A percentile compares a stretch with the other conserved stretches of the same genome.
Evolutionary conservation across 2,113 vertebrate species (phyloP).

Genomic region (Pluvialis apricaria): DNA sequence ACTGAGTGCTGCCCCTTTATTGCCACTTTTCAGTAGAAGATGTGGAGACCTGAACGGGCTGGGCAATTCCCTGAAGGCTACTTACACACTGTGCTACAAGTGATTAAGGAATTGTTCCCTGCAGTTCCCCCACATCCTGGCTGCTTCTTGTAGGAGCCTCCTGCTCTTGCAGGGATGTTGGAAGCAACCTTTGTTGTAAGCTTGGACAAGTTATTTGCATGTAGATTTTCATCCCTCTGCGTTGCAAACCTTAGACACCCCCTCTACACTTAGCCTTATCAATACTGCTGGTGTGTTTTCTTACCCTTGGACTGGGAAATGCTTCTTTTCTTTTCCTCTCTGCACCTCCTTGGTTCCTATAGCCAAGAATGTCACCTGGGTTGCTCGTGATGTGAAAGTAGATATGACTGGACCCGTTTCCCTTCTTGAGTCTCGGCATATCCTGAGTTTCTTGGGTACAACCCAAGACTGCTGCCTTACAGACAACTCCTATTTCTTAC

Average conservation of each 20-base stretch:
- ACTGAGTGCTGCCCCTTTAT: background rate
- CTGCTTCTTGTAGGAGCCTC: background rate
- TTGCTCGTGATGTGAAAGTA: background rate
- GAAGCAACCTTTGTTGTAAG: background rate
- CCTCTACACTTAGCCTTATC: background rate
- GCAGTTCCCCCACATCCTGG: background rate
- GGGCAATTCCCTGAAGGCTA: background rate
- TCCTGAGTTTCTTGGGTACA: background rate
- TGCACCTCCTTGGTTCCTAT: background rate
- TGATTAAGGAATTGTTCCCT: too few species aligned
- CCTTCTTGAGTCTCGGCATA: background rate
- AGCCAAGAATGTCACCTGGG: background rate
- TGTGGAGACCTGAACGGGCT: background rate
- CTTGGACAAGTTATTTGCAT: background rate
- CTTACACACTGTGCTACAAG: background rate
- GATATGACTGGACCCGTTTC: background rate
- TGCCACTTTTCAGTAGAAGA: background rate
- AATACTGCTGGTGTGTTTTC: background rate
- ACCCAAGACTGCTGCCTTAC: background rate
- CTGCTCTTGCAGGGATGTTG: background rate
- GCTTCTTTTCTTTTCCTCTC: background rate
- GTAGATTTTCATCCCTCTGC: background rate
- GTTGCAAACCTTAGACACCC: background rate
- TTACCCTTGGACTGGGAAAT: background rate
- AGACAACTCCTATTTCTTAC: background rate